A percentile compares a stretch with the other conserved stretches of the same genome.
Evolutionary conservation across 2,888 invertebrate species (phyloP).

Genomic region (Theristus sp.): DNA sequence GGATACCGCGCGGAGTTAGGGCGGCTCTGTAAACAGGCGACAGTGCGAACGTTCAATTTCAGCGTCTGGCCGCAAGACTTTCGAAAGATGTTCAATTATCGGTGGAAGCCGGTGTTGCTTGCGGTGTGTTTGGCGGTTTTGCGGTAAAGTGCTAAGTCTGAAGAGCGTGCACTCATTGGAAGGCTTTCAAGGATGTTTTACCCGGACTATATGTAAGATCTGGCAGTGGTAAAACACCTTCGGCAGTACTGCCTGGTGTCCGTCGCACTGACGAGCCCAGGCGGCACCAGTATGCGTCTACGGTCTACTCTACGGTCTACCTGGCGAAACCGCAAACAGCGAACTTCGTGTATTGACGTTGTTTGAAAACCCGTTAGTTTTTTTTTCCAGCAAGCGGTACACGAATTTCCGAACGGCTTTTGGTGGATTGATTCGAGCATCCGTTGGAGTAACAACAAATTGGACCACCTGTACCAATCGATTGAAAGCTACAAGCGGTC

Average conservation of each 20-base stretch:
- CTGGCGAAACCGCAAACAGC: too few species aligned
- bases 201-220: too few species aligned
- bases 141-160: conserved; percentile 1
- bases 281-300: too few species aligned
- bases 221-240: too few species aligned
- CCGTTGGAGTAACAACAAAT: not conserved
- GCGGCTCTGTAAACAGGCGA: conserved; percentile 1
- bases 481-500: not conserved
- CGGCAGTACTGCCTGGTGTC: too few species aligned
- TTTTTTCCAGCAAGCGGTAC: not conserved
- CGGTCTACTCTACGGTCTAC: conserved; percentile 12
- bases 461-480: not conserved
- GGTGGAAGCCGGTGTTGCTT: conserved; percentile 4
- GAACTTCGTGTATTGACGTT: conserved; percentile 9
- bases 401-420: not conserved
- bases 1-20: not conserved
- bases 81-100: not conserved
- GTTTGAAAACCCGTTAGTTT: not conserved
- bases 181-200: too few species aligned
- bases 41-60: conserved; percentile 2
- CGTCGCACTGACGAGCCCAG: too few species aligned
- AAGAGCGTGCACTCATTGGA: too few species aligned
- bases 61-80: not conserved
- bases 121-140: conserved; percentile 5
- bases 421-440: not conserved